Conservation (phyloP, 53 echinoderm and acorn worm genomes). For the Antedon mediterranea region DNA sequence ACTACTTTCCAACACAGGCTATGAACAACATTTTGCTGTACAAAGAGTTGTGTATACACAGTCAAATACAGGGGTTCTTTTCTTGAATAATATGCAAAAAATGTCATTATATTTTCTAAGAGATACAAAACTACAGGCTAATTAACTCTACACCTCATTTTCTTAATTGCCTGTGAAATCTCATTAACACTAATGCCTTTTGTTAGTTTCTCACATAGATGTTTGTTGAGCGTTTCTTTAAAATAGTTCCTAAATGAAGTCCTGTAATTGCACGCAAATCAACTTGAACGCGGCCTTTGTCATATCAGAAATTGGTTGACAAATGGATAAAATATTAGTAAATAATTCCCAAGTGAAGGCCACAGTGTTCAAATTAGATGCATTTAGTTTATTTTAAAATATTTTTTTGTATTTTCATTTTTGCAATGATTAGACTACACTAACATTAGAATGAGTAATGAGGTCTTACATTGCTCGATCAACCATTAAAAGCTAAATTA, state of each 20-base stretch:
- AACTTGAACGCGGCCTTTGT: neutral
- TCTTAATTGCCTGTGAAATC: neutral
- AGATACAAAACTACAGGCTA: neutral
- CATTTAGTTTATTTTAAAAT: neutral
- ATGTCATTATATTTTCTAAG: neutral
- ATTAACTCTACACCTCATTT: neutral
- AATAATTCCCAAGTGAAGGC: neutral
- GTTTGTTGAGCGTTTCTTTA: neutral
- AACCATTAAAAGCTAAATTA: neutral
- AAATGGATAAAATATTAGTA: neutral
- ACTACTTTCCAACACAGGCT: neutral
- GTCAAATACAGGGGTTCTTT: too few species aligned
- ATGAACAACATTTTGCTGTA: too few species aligned
- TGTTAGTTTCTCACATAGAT: neutral
- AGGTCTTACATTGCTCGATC: neutral
- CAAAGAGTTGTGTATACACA: too few species aligned
- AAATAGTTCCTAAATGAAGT: neutral
- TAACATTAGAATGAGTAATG: neutral
- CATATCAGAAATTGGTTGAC: neutral
- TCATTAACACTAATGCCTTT: slow-evolving; percentile 1
- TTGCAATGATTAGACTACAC: neutral
- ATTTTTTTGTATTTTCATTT: neutral
- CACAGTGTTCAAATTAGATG: neutral
- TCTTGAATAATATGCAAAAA: too few species aligned
- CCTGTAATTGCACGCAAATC: neutral